Conservation (phyloP, 2,797 vertebrate genomes). For the Sternarchorhynchus goeldii region DNA sequence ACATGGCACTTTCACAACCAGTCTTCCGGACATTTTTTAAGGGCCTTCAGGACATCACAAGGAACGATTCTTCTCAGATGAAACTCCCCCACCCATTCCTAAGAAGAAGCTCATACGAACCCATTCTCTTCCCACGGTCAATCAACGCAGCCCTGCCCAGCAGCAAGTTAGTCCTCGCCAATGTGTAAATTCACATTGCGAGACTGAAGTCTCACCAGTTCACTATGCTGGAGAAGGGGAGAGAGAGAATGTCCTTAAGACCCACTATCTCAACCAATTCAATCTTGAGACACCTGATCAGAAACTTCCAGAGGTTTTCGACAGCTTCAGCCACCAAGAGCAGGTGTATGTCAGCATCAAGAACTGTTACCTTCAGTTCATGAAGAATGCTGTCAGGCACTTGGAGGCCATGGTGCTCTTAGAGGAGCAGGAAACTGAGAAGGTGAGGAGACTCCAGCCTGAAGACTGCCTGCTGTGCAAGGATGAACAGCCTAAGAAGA, state of each 20-base stretch:
- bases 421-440: slow-evolving; percentile 36
- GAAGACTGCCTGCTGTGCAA: slow-evolving; percentile 67
- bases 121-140: slow-evolving; percentile 64
- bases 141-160: slow-evolving; percentile 7
- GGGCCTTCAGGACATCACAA: slow-evolving; percentile 57
- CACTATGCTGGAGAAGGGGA: slow-evolving; percentile 25
- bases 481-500: slow-evolving; percentile 58
- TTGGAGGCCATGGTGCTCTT: slow-evolving; percentile 58
- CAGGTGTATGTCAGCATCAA: slow-evolving; percentile 65
- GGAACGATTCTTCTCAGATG: slow-evolving; percentile 69
- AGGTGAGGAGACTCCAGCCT: slow-evolving; percentile 54
- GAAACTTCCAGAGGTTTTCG: slow-evolving; percentile 64
- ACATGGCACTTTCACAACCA: not conserved
- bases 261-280: slow-evolving; percentile 59
- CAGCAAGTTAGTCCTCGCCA: slow-evolving; percentile 29
- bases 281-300: slow-evolving; percentile 65
- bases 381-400: slow-evolving; percentile 60
- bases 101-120: slow-evolving; percentile 70
- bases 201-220: slow-evolving; percentile 46
- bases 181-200: slow-evolving; percentile 72
- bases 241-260: slow-evolving; percentile 26
- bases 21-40: slow-evolving; percentile 37
- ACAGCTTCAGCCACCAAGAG: slow-evolving; percentile 53
- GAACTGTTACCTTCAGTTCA: slow-evolving; percentile 67
- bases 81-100: slow-evolving; percentile 72